Evolutionary conservation across 2,888 invertebrate genomes (phyloP).

Genomic region (Tetragnatha montana): DNA sequence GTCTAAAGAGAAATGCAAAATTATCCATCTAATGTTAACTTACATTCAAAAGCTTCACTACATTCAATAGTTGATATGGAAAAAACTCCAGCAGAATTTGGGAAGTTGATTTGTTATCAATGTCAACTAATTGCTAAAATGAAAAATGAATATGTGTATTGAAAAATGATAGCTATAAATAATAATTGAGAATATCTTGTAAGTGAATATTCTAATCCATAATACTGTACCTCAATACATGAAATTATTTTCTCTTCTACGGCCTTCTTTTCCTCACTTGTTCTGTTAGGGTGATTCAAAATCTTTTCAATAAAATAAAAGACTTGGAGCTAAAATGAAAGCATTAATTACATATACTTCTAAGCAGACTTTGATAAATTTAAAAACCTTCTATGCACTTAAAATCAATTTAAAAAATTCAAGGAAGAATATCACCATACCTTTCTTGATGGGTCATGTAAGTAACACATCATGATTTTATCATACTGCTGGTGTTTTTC

Average conservation of each 20-base stretch:
- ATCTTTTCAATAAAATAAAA: constrained; percentile 78
- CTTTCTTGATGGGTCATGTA: constrained; percentile 81
- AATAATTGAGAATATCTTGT: not conserved
- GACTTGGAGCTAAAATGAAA: constrained; percentile 78
- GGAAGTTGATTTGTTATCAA: constrained; percentile 81
- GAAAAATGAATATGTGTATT: not conserved
- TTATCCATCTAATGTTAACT: not conserved
- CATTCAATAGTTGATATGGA: constrained; percentile 73
- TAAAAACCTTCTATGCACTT: not conserved
- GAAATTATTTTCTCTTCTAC: constrained; percentile 75
- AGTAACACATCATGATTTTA: constrained; percentile 83
- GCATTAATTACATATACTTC: not conserved
- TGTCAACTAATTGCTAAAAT: constrained; percentile 79
- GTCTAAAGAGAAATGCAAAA: not conserved
- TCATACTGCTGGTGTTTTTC: constrained; percentile 81
- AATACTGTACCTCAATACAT: constrained; percentile 74
- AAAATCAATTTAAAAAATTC: not conserved
- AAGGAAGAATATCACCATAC: constrained; percentile 72
- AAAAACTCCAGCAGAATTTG: constrained; percentile 81
- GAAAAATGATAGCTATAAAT: not conserved
- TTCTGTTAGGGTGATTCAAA: constrained; percentile 75
- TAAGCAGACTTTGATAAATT: not conserved
- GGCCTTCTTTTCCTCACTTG: constrained; percentile 74
- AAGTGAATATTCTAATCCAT: not conserved
- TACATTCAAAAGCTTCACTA: constrained; percentile 61